Conservation (phyloP, 2,113 vertebrate genomes). For the Myotis brandtii region DNA sequence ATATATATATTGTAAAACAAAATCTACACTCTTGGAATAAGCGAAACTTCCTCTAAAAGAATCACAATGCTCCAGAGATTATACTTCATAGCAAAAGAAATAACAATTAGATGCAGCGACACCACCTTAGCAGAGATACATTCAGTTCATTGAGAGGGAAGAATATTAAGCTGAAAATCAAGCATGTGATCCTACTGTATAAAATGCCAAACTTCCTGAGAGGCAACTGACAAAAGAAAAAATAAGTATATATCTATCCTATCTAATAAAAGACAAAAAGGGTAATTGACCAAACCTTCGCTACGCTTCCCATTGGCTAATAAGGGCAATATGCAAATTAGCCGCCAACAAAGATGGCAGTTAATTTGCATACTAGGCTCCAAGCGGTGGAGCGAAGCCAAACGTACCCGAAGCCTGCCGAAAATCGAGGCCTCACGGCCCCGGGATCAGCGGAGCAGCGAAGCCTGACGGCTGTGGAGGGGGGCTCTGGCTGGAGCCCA, state of each 20-base stretch:
- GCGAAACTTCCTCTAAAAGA: slow-evolving; percentile 69
- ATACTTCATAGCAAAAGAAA: slow-evolving; percentile 3
- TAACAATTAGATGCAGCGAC: slow-evolving; percentile 35
- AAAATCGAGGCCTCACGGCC: no score
- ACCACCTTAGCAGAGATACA: not conserved
- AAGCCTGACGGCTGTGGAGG: no score
- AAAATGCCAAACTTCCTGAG: not conserved
- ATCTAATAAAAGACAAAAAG: no score
- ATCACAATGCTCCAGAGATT: slow-evolving; percentile 43
- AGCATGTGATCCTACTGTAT: not conserved
- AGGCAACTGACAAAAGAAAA: not conserved
- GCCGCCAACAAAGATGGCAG: no score
- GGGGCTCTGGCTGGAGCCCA: no score
- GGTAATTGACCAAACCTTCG: no score
- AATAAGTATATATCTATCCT: not conserved
- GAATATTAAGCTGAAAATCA: slow-evolving; percentile 51
- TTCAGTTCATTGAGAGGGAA: slow-evolving; percentile 39
- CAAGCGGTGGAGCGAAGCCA: no score
- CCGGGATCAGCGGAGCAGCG: no score
- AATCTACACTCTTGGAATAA: slow-evolving; percentile 57
- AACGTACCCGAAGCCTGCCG: no score
- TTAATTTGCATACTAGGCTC: no score
- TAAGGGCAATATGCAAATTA: no score
- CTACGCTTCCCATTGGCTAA: no score
- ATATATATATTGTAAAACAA: slow-evolving; percentile 69